phyloP scores from a whole-genome alignment of 2,888 invertebrate genomes.

The Sericinus montela region DNA sequence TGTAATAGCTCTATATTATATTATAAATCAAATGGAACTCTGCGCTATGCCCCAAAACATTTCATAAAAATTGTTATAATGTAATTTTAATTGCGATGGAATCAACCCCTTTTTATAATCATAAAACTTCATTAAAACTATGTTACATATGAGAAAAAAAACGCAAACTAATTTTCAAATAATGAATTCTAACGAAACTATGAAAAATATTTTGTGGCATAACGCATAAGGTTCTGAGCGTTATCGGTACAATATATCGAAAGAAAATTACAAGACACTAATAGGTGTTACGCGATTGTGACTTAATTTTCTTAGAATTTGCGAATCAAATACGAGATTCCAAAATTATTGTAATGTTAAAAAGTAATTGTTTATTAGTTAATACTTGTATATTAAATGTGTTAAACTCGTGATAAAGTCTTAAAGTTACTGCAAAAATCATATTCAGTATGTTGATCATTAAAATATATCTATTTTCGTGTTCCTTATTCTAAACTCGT shows the following conservation, averaged over 20 bases:
- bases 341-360: constrained; percentile 58
- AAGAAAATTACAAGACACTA: constrained; percentile 31
- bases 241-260: constrained; percentile 30
- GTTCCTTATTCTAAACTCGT: constrained; percentile 30
- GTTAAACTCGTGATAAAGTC: constrained; percentile 68
- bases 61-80: too few species aligned
- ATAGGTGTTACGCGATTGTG: constrained; percentile 46
- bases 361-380: constrained; percentile 60
- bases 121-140: too few species aligned
- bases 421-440: constrained; percentile 52
- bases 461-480: constrained; percentile 41
- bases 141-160: too few species aligned
- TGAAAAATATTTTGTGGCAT: too few species aligned
- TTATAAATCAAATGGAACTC: constrained; percentile 21
- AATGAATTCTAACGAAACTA: too few species aligned
- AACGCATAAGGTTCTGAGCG: constrained; percentile 28
- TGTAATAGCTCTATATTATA: constrained; percentile 28
- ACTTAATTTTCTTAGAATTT: constrained; percentile 43
- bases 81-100: too few species aligned
- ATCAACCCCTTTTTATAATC: too few species aligned
- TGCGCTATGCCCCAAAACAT: too few species aligned
- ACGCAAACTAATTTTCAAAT: too few species aligned
- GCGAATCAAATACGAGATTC: constrained; percentile 51
- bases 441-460: constrained; percentile 41
- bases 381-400: constrained; percentile 43